These are phyloP conservation scores for Drosophila suzukii DNA, from an alignment of 1,140 invertebrate genomes.

Conservation along the genomic window DNA sequence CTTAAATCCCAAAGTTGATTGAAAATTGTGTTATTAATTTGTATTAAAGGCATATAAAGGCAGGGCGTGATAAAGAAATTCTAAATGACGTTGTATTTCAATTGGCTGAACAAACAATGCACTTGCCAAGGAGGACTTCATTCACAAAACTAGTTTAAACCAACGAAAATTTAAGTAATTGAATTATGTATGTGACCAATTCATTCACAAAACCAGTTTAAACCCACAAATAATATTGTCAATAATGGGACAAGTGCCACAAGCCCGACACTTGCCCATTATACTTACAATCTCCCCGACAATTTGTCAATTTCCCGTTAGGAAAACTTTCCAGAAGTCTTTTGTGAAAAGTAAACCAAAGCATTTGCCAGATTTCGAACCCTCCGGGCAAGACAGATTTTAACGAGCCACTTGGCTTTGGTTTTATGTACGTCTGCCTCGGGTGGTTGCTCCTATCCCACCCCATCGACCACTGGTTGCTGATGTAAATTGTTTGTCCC, in stretches of 20 bases:
- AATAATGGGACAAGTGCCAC: conserved; percentile 18
- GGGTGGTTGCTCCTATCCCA: neutral
- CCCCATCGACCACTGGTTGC: conserved; percentile 34
- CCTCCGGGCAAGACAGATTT: conserved; percentile 30
- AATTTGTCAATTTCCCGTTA: conserved; percentile 20
- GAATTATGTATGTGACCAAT: conserved; percentile 10
- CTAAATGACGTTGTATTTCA: neutral
- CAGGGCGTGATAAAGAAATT: neutral
- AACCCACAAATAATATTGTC: conserved; percentile 4
- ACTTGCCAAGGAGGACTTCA: neutral
- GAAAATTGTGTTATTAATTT: neutral
- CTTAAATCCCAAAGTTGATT: conserved; percentile 2
- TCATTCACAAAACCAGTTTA: neutral
- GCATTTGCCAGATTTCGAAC: conserved; percentile 13
- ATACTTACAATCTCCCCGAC: neutral
- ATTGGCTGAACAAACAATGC: conserved; percentile 1
- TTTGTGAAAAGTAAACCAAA: conserved; percentile 4
- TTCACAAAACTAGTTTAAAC: conserved; percentile 7
- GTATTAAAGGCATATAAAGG: neutral
- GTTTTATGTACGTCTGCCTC: neutral
- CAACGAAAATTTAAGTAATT: conserved; percentile 4
- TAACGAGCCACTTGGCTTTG: conserved; percentile 20
- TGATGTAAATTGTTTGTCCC: conserved; percentile 38
- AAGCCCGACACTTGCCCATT: conserved; percentile 4
- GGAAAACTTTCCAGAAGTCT: conserved; percentile 24